Evolutionary conservation across 1,140 invertebrate genomes (phyloP), one percentile per base, ranked within the genome.

Genomic region (honey bee (Apis mellifera)): DNA sequence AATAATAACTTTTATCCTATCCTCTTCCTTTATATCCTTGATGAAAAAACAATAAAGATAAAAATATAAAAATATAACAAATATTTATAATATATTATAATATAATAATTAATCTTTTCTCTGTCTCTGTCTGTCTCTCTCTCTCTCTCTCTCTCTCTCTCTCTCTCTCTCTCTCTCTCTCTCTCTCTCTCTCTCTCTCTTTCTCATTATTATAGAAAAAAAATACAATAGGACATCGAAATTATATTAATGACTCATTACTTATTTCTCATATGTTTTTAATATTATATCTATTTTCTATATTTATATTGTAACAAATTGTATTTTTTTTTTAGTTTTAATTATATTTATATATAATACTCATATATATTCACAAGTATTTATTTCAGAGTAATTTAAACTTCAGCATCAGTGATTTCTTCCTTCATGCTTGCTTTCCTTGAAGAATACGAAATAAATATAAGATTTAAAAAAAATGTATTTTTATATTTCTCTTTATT

Each of bases 11-110:
- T 87, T 84, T 66, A 89, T 91, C 90, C 90, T 87, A 55, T 86
- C 83, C 91, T 81, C 54, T 92, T 87, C 91, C 82, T 57, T 83
- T 93, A 91, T 91, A 89, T 92, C 89, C 91, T 87, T 85, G 89
- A 91, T 92, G 89, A 86, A 92, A 87, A 91, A 85, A 71, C 78
- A 83, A 66, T 81, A 80, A 86, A 82, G 66, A 90, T 68, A 84
- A 83, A 70, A 82, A 89, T 69, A 90, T 83, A 80, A 84, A 84
- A 66, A 84, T 42, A 42, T 42, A 82, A 85, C 12, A 83, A 83
- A 73, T 82, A 55, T 48, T 48, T 78, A 64, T 84, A 75, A 50
- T 73, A 68, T 19, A 74, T 32, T 32, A 3, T 32, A 32, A 32
- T 32, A 32, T 32, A 32, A 2, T 11, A 57, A 81, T 70, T 54